Percentiles rank a stretch among this genome's conserved stretches.
Evolutionary conservation across 1,140 invertebrate genomes (phyloP).

Genomic region (Nephila pilipes): DNA sequence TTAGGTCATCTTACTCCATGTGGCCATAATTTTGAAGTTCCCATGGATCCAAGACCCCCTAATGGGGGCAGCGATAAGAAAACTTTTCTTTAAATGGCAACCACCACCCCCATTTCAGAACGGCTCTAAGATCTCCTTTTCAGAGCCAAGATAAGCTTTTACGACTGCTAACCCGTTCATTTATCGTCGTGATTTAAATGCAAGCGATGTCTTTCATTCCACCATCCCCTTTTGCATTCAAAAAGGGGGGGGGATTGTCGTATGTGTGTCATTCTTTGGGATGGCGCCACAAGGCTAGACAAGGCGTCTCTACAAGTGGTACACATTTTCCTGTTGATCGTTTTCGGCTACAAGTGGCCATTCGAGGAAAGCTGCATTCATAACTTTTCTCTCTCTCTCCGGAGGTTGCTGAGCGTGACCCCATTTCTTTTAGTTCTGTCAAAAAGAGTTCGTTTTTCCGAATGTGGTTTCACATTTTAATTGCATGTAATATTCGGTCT

Average conservation of each 20-base stretch:
- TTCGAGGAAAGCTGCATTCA: not conserved
- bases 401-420: not conserved
- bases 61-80: conserved; percentile 58
- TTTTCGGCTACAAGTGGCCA: conserved; percentile 68
- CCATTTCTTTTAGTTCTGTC: not conserved
- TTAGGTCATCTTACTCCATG: conserved; percentile 33
- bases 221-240: not conserved
- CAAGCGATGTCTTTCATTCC: conserved; percentile 33
- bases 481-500: too few relatives aligned
- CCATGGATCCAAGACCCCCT: conserved; percentile 16
- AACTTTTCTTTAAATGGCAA: conserved; percentile 56
- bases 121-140: conserved; percentile 4
- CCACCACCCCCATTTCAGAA: not conserved
- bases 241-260: not conserved
- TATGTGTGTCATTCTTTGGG: conserved; percentile 65
- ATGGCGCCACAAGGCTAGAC: conserved; percentile 50
- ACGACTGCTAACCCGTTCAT: conserved; percentile 67
- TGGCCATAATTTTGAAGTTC: not conserved
- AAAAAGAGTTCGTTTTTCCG: not conserved
- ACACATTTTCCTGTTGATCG: conserved; percentile 73
- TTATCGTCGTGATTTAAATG: conserved; percentile 72
- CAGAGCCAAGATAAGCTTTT: conserved; percentile 68
- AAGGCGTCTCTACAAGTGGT: conserved; percentile 69
- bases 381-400: conserved; percentile 43
- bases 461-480: too few relatives aligned